Conservation (phyloP, 1,140 invertebrate species). For the Lordiphosa clarofinis region DNA sequence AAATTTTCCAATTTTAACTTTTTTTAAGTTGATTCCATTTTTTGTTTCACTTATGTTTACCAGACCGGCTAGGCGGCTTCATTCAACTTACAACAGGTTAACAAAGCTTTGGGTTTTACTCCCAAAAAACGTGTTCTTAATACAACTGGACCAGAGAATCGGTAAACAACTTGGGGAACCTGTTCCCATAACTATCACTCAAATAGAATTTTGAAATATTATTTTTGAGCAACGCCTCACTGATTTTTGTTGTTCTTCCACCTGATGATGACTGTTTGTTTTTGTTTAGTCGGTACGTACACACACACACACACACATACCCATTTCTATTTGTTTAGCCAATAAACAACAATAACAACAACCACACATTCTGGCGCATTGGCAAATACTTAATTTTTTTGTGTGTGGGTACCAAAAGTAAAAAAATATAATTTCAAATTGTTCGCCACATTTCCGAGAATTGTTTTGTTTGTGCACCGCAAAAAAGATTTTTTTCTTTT, state of each 20-base stretch:
- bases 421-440: constrained; percentile 35
- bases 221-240: too few relatives aligned
- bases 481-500: constrained; percentile 6
- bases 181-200: too few relatives aligned
- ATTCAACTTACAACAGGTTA: too few relatives aligned
- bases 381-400: constrained; percentile 17
- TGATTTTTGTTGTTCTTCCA: constrained; percentile 7
- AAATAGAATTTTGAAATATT: too few relatives aligned
- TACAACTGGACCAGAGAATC: too few relatives aligned
- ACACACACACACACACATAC: constrained; percentile 20
- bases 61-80: too few relatives aligned
- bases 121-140: too few relatives aligned
- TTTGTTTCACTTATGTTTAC: too few relatives aligned
- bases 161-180: too few relatives aligned
- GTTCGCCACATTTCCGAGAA: constrained; percentile 49
- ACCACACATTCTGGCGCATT: constrained; percentile 17
- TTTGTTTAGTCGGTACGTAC: constrained; percentile 29
- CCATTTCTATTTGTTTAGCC: constrained; percentile 43
- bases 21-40: too few relatives aligned
- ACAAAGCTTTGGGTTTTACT: too few relatives aligned
- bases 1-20: constrained; percentile 3
- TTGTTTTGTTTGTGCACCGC: constrained; percentile 42
- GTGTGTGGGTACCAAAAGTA: constrained; percentile 25
- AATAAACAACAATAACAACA: constrained; percentile 43
- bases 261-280: constrained; percentile 49